Evolutionary conservation across 2,797 vertebrate genomes (phyloP).

Genomic region (Lutjanus argentimaculatus): DNA sequence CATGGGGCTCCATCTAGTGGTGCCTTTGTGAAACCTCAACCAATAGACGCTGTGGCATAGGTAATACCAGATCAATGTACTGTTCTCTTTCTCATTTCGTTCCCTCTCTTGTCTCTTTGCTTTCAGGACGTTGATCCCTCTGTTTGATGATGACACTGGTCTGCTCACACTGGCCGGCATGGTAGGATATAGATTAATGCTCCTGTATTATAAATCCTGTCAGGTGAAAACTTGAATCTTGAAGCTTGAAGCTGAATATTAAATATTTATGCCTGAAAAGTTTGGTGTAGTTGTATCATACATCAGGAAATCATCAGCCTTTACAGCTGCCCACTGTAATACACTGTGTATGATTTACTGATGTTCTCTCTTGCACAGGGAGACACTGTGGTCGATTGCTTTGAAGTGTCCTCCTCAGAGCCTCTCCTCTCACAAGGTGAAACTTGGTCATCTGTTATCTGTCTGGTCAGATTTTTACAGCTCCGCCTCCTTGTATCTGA

Average conservation of each 20-base stretch:
- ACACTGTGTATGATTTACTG: neutral
- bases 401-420: slow-evolving; percentile 86
- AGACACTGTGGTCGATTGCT: slow-evolving; percentile 90
- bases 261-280: neutral
- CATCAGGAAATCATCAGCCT: neutral
- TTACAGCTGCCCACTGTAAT: neutral
- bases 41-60: neutral
- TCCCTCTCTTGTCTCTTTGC: slow-evolving; percentile 26
- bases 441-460: neutral
- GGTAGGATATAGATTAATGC: slow-evolving; percentile 80
- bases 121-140: slow-evolving; percentile 88
- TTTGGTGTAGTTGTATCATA: neutral
- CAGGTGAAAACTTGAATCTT: neutral
- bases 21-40: neutral
- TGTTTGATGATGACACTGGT: slow-evolving; percentile 91
- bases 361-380: slow-evolving; percentile 84
- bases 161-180: slow-evolving; percentile 92
- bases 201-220: neutral
- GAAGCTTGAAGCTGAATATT: neutral
- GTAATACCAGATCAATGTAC: neutral
- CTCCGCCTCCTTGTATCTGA: neutral
- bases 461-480: neutral
- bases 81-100: slow-evolving; percentile 1
- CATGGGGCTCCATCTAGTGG: slow-evolving; percentile 73
- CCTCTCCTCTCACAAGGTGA: slow-evolving; percentile 91